A percentile compares a stretch with the other conserved stretches of the same genome.
phyloP scores from a whole-genome alignment of 1,140 invertebrate species.

The Bradynema listronoti region DNA sequence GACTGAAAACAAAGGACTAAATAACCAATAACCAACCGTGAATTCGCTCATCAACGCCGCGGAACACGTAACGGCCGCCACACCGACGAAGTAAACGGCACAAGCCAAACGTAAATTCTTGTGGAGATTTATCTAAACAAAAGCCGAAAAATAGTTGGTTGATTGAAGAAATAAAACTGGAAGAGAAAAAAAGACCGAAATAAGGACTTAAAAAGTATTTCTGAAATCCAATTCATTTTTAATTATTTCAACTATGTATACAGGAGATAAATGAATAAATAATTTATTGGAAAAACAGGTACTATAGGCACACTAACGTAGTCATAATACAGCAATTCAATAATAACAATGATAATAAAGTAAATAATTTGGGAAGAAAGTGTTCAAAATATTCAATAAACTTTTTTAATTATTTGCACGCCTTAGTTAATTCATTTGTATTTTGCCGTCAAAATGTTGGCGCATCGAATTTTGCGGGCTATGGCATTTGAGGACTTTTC shows the following conservation, averaged over 20 bases:
- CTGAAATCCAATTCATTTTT: neutral
- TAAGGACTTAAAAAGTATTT: neutral
- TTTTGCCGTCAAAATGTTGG: no score
- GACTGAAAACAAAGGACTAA: no score
- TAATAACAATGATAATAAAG: no score
- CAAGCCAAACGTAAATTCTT: slow-evolving; percentile 2
- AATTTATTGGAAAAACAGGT: neutral
- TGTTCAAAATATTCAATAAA: no score
- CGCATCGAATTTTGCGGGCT: no score
- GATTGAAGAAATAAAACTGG: neutral
- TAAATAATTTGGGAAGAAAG: no score
- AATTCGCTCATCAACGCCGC: neutral
- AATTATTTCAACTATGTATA: neutral
- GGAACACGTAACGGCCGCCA: no score
- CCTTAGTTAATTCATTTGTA: no score
- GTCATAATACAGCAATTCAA: no score
- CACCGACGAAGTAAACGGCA: neutral
- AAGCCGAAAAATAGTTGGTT: neutral
- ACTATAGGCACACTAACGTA: neutral
- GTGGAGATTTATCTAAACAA: slow-evolving; percentile 4
- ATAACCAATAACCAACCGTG: no score
- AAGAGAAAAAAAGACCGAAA: neutral
- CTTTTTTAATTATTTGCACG: no score
- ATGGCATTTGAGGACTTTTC: no score
- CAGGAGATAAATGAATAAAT: neutral